Base-by-base conservation (phyloP, 2,113 vertebrate genomes). In the Varanus komodoensis region DNA sequence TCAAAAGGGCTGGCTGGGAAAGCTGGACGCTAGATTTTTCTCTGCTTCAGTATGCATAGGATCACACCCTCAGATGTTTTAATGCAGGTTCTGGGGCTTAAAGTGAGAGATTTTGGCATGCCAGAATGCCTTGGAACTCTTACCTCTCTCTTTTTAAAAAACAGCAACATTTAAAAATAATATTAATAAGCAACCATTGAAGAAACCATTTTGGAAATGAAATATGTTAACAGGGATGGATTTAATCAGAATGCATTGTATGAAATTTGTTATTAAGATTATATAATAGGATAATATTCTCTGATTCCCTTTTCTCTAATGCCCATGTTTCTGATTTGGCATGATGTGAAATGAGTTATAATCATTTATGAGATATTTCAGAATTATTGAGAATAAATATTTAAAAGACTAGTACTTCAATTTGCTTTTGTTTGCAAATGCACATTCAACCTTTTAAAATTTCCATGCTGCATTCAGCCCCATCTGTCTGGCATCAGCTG, bases 371-470 rank as follows among this genome's bases (percentile, higher is more conserved):
- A 11, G 6, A 25, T 79, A 85, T 89, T 84, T 89, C 44, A 38
- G 23, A 89, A 57, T 21, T 54, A 68, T 29, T 79, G 52, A 84
- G n/a, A 75, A 82, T 48, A 79, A 89, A 78, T 38, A 68, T 84
- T 69, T 69, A 29, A 67, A 79, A 69, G 23, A 38, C 23, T 14
- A 79, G 25, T 57, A 85, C 8, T 3, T 81, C 71, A 44, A 23
- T 0, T 85, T 89, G 82, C 8, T 89, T 86, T 69, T 1, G 87
- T 94, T 91, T 92, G 21, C 81, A 89, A 89, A 89, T 54, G 38
- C 12, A 19, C 32, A 4, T 14, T 32, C 23, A 5, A 1, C 9
- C 2, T 87, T 93, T 91, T 86, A 52, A 19, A 86, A 90, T 94
- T 91, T 52, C 14, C 64, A 57, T 52, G 11, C 12, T 3, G 34